These are phyloP conservation scores for Potamarius usumacintae DNA, from an alignment of 2,113 vertebrate genomes.

Conservation along the genomic window DNA sequence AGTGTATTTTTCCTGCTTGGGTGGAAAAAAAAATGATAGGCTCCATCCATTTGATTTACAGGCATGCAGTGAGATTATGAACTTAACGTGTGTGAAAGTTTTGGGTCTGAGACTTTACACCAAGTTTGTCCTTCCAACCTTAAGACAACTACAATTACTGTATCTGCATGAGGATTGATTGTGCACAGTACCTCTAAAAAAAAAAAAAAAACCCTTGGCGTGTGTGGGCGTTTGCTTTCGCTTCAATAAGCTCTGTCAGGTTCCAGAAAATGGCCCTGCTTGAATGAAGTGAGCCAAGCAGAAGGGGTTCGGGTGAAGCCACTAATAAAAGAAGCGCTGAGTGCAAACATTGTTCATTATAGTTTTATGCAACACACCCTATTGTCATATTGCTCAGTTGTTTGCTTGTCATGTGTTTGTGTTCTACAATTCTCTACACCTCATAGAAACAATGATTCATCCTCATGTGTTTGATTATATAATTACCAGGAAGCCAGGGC, in stretches of 20 bases:
- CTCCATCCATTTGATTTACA: neutral
- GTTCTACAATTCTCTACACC: neutral
- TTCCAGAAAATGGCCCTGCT: slow-evolving; percentile 6
- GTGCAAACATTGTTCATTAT: slow-evolving; percentile 7
- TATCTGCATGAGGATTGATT: slow-evolving; percentile 20
- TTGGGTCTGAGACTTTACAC: neutral
- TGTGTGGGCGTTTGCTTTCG: neutral
- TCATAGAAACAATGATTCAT: slow-evolving; percentile 4
- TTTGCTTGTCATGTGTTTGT: slow-evolving; percentile 9
- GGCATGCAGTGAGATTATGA: slow-evolving; percentile 11
- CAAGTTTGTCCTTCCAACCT: neutral
- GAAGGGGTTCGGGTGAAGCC: neutral
- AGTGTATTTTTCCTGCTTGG: neutral
- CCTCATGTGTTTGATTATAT: slow-evolving; percentile 14
- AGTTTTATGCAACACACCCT: neutral
- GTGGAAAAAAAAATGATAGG: neutral
- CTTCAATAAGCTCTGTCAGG: neutral
- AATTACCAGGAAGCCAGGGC: slow-evolving; percentile 4
- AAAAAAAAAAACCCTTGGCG: neutral
- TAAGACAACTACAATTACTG: neutral
- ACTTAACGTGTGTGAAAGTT: neutral
- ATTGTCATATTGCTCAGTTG: slow-evolving; percentile 2
- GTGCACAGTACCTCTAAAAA: slow-evolving; percentile 6
- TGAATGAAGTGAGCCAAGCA: slow-evolving; percentile 8
- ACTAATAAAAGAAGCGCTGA: neutral